Base-by-base conservation (phyloP, 2,797 vertebrate genomes). In the Aulostomus chinensis region DNA sequence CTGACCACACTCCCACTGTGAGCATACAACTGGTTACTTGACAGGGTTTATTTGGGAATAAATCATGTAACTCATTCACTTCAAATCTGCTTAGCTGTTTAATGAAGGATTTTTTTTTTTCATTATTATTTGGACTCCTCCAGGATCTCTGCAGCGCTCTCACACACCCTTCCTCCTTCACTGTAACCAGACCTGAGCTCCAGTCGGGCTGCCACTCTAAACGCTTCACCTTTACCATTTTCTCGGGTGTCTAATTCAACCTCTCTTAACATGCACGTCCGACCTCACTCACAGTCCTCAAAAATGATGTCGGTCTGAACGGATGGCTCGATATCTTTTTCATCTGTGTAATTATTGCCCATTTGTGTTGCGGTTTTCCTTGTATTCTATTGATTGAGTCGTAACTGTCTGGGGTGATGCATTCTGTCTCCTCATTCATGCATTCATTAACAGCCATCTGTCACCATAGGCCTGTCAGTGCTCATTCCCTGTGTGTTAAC, bases 191-290 rank as follows among this genome's bases (percentile, higher is more conserved):
- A 88, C 58, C 86, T 70, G 22, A 55, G 46, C 54, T 65, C 56
- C 4, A 16, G 30, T 43, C 54, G 4, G 43, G 14, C 76, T 85
- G 85, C 86, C 31, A 85, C 68, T 79, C 69, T 88, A 88, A 88
- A 83, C 87, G 73, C 58, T 89, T 91, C 85, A 91, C 89, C 89
- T 91, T 92, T 91, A 90, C 81, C 86, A 89, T 89, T 88, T 88
- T 60, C 76, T 75, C 26, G 28, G 48, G 31, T 4, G 39, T 63
- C 54, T 3, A 26, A 73, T 76, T 65, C 53, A 67, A 66, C 72
- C 79, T 82, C 77, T 65, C 61, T 48, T 31, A 42, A 21, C 75
- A 43, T 3, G n/a, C 48, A 47, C 8, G 30, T 42, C 53, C 31
- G 17, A 49, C n/a, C 30, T 68, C 30, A 2, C 38, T 16, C 17